Percentiles rank a stretch among this genome's conserved stretches.
phyloP scores from a whole-genome alignment of 2,888 invertebrate genomes.

The Hofmannophila pseudospretella region DNA sequence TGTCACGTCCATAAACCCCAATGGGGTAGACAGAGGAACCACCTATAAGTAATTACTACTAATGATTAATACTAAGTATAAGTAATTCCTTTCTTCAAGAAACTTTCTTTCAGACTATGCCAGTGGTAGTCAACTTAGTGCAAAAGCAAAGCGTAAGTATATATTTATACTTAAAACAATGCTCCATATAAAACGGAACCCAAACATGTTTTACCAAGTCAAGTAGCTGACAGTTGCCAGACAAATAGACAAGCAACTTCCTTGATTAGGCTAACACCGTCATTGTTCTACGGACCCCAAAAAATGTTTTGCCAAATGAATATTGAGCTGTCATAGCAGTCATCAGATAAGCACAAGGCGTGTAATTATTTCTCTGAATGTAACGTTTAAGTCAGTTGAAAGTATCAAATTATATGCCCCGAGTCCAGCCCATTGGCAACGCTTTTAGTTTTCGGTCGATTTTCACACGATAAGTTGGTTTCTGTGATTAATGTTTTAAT shows the following conservation, averaged over 20 bases:
- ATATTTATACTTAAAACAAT: too few relatives aligned
- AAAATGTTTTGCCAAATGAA: conserved; percentile 47
- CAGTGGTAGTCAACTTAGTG: too few relatives aligned
- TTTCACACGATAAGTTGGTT: conserved; percentile 61
- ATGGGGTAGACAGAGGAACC: too few relatives aligned
- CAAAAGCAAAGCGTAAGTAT: too few relatives aligned
- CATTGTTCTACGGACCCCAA: conserved; percentile 4
- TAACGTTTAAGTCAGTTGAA: conserved; percentile 50
- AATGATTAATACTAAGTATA: too few relatives aligned
- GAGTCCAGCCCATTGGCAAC: conserved; percentile 39
- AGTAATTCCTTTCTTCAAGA: too few relatives aligned
- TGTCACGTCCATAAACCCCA: too few relatives aligned
- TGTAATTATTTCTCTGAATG: conserved; percentile 63
- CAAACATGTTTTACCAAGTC: too few relatives aligned
- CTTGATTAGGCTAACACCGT: neutral
- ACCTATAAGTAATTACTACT: too few relatives aligned
- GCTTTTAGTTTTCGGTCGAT: conserved; percentile 31
- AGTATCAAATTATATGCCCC: conserved; percentile 63
- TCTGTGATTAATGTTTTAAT: conserved; percentile 43
- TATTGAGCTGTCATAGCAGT: conserved; percentile 63
- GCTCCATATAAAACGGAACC: too few relatives aligned
- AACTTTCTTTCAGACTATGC: too few relatives aligned
- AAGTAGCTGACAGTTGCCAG: neutral
- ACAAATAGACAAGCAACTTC: neutral
- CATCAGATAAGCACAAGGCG: conserved; percentile 47